A percentile compares a stretch with the other conserved stretches of the same genome.
These are phyloP conservation scores for Calephelis virginiensis DNA, from an alignment of 1,140 invertebrate species.

Conservation along the genomic window DNA sequence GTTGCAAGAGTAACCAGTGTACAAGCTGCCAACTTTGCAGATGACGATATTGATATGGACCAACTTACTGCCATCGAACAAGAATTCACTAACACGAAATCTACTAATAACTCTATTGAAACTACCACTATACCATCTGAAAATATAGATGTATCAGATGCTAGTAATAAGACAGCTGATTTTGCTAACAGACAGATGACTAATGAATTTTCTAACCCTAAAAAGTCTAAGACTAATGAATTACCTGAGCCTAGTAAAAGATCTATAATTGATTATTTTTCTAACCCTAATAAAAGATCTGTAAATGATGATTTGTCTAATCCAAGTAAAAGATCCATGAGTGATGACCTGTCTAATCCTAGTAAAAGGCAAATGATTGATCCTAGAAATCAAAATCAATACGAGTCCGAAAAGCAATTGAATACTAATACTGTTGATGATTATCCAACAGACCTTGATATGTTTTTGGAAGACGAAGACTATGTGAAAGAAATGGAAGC, in stretches of 20 bases:
- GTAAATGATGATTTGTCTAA: neutral
- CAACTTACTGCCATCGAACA: constrained; percentile 53
- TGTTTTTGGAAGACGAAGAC: constrained; percentile 54
- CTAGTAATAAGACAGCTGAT: too few species aligned
- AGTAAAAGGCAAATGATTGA: constrained; percentile 11
- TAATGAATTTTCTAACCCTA: neutral
- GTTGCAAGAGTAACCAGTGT: constrained; percentile 37
- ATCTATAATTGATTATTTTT: constrained; percentile 16
- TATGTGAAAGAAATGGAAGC: constrained; percentile 54
- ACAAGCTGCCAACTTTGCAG: constrained; percentile 41
- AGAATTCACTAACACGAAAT: constrained; percentile 31
- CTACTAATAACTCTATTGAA: too few species aligned
- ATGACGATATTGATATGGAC: constrained; percentile 59
- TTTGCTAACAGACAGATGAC: neutral
- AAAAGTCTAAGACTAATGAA: neutral
- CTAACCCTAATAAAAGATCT: too few species aligned
- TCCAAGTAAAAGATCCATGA: too few species aligned
- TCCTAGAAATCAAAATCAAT: neutral
- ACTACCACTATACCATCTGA: too few species aligned
- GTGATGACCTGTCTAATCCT: neutral
- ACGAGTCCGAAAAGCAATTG: constrained; percentile 52
- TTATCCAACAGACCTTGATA: constrained; percentile 47
- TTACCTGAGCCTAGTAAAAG: constrained; percentile 34
- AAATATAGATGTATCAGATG: too few species aligned
- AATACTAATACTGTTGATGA: constrained; percentile 42